Percentiles rank a stretch among this genome's conserved stretches.
phyloP scores from a whole-genome alignment of 2,113 vertebrate species.

The Cisticola juncidis region DNA sequence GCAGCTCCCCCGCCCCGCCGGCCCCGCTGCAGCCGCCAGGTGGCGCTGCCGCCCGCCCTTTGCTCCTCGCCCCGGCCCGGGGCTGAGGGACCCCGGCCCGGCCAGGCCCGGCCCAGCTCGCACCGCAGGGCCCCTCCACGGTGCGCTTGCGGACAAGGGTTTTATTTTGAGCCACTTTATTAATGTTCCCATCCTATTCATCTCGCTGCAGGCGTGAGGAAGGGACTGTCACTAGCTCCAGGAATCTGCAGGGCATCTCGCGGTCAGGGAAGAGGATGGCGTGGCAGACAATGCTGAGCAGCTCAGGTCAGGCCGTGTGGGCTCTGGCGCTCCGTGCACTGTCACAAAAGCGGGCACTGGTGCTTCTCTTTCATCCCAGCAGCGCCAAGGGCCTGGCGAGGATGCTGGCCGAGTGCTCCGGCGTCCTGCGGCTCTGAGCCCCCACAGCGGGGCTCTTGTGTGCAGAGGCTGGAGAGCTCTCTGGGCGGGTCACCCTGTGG shows the following conservation, averaged over 20 bases:
- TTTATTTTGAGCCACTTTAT: not conserved
- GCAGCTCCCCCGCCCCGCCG: not conserved
- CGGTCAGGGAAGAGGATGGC: not conserved
- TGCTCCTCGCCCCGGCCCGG: not conserved
- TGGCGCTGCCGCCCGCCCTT: constrained; percentile 7
- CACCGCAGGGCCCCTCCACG: not conserved
- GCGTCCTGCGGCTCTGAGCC: accelerated
- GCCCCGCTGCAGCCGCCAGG: not conserved
- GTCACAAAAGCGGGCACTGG: accelerated
- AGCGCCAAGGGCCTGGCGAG: accelerated
- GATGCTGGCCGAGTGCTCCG: not conserved
- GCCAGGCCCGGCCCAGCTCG: no score
- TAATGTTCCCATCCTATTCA: not conserved
- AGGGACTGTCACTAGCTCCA: not conserved
- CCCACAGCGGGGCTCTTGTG: accelerated
- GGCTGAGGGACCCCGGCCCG: not conserved
- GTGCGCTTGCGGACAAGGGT: not conserved
- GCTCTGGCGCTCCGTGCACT: not conserved
- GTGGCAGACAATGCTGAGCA: not conserved
- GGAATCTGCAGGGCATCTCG: not conserved
- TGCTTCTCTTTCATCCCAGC: not conserved
- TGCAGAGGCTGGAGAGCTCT: not conserved
- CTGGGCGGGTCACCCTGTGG: accelerated
- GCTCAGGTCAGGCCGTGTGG: accelerated
- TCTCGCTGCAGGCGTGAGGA: not conserved